Evolutionary conservation across 2,797 vertebrate species (phyloP), one percentile per base, ranked within the genome.

Genomic region (Melanogrammus aeglefinus): DNA sequence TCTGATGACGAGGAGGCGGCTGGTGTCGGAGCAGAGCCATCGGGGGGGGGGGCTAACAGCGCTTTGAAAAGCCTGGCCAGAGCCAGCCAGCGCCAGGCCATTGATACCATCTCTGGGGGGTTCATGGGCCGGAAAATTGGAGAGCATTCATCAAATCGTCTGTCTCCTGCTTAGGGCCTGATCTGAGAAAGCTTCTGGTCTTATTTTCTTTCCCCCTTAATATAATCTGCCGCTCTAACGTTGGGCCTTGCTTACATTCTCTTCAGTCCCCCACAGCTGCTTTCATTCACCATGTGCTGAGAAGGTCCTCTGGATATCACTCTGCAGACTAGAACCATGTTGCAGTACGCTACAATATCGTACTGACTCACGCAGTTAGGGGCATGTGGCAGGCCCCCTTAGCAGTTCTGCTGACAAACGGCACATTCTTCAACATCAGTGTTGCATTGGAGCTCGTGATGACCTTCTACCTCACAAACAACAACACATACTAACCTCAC

Each of bases 281-380:
- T 91, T 91, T 82, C 87, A 86, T 85, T 93, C 91, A 88, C 86
- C 88, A 90, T 88, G 87, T 86, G 85, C 79, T 77, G n/a, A 80
- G 84, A 83, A 82, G 82, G 36, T 63, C 36, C n/a, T 80, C n/a
- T 41, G 83, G 76, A 69, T 12, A n/a, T 78, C 77, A 66, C 72
- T 14, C 47, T 72, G 0, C 73, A 78, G 78, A 47, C 73, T 77
- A 63, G 7, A 21, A 24, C 47, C 47, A 21, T 69, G 66, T 29
- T 69, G 66, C 66, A 9, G 24, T 69, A 10, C n/a, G 66, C 47
- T 18, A 4, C 18, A 51, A 18, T 21, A 51, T 6, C 4, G 3
- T 51, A 51, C 47, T 21, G 57, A 63, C 21, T 63, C 57, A 63
- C 57, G 57, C 57, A 24, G n/a, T 7, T 2, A 18, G 16, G 57